Evolutionary conservation across 2,113 vertebrate species (phyloP).

Genomic region (Coptodon rendalli): DNA sequence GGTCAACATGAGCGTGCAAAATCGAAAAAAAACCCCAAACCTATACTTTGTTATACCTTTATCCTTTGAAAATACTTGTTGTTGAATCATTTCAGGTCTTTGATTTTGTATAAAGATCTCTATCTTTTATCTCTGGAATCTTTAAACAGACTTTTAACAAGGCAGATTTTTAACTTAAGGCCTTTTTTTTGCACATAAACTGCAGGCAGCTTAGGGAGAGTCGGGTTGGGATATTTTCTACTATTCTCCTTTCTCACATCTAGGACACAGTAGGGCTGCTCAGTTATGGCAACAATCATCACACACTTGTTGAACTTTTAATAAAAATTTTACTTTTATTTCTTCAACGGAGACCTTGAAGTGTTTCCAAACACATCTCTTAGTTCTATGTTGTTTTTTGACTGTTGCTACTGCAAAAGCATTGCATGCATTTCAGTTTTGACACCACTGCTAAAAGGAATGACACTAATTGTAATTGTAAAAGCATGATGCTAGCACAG

Average conservation of each 20-base stretch:
- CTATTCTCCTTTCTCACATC: neutral
- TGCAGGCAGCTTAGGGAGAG: neutral
- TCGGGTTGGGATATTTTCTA: neutral
- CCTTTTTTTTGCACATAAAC: neutral
- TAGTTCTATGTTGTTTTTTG: neutral
- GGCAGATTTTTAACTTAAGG: neutral
- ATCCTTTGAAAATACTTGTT: neutral
- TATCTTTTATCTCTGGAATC: neutral
- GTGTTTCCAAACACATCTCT: neutral
- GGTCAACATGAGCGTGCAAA: neutral
- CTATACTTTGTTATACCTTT: neutral
- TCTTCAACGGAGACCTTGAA: neutral
- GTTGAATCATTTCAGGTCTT: neutral
- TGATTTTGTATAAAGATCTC: neutral
- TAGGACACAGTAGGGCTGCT: neutral
- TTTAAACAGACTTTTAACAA: neutral
- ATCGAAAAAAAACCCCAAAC: accelerated
- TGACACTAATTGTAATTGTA: neutral
- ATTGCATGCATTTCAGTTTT: neutral
- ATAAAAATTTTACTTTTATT: neutral
- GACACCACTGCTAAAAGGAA: neutral
- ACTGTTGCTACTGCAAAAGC: neutral
- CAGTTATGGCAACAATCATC: neutral
- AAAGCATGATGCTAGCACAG: neutral
- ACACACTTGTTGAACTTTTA: neutral